These are phyloP conservation scores for Erannis defoliaria DNA, from an alignment of 2,888 invertebrate genomes.

Conservation along the genomic window DNA sequence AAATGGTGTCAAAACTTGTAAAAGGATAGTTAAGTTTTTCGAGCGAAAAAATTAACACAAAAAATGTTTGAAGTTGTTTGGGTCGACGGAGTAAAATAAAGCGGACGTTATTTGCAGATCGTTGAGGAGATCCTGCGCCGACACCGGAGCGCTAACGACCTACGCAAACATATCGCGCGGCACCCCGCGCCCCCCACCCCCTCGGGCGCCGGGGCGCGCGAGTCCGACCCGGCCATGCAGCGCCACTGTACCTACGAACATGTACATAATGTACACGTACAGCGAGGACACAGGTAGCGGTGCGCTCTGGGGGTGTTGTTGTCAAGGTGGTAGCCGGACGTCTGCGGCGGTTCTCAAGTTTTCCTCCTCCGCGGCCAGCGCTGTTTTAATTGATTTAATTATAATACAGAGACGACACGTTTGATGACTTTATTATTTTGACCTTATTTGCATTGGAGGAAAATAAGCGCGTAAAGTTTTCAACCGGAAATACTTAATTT, in stretches of 20 bases:
- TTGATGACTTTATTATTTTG: too few species aligned
- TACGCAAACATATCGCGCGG: slow-evolving; percentile 79
- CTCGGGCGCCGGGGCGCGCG: too few species aligned
- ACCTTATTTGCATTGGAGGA: neutral
- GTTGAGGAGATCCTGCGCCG: slow-evolving; percentile 48
- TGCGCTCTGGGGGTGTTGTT: too few species aligned
- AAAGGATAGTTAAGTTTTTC: neutral
- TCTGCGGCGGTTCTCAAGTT: too few species aligned
- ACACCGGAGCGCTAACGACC: slow-evolving; percentile 65
- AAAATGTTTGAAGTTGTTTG: slow-evolving; percentile 20
- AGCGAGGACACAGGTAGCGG: too few species aligned
- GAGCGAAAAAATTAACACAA: slow-evolving; percentile 16
- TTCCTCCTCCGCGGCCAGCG: neutral
- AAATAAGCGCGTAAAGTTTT: neutral
- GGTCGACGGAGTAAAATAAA: slow-evolving; percentile 22
- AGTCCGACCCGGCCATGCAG: neutral
- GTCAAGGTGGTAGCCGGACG: too few species aligned
- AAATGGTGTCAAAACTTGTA: slow-evolving; percentile 13
- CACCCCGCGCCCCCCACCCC: slow-evolving; percentile 48
- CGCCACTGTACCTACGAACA: too few species aligned
- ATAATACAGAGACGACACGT: neutral
- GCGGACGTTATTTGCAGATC: slow-evolving; percentile 59
- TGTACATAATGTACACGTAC: too few species aligned
- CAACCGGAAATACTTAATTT: neutral
- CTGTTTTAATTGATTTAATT: too few species aligned